A percentile compares a stretch with the other conserved stretches of the same genome.
These are phyloP conservation scores for Botia almorhae DNA, from an alignment of 2,797 vertebrate genomes.

Conservation along the genomic window DNA sequence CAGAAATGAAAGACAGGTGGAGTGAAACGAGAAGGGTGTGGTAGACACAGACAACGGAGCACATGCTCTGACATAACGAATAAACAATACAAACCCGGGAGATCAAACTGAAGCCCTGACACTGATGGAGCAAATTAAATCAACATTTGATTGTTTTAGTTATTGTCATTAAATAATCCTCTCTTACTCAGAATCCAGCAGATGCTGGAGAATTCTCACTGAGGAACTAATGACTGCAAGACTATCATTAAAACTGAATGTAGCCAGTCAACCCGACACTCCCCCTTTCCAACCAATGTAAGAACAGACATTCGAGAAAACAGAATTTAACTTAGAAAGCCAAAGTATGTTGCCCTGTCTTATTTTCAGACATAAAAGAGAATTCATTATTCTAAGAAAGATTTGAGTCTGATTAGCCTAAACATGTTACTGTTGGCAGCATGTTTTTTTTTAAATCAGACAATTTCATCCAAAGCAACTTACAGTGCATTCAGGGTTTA, in stretches of 20 bases:
- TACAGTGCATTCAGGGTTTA: no score
- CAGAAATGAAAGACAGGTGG: no score
- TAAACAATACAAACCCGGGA: no score
- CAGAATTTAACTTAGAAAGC: slow-evolving; percentile 22
- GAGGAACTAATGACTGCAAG: neutral
- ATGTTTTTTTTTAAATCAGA: neutral
- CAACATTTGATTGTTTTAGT: no score
- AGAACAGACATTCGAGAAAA: slow-evolving; percentile 14
- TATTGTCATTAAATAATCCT: neutral
- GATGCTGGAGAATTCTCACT: neutral
- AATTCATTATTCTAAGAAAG: neutral
- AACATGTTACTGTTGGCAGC: slow-evolving; percentile 6
- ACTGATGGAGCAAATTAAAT: no score
- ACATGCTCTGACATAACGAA: no score
- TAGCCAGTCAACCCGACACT: neutral
- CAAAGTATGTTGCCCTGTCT: slow-evolving; percentile 5
- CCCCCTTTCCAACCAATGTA: neutral
- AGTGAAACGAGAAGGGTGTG: no score
- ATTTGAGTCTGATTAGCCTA: slow-evolving; percentile 21
- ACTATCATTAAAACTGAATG: slow-evolving; percentile 6
- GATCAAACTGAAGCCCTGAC: no score
- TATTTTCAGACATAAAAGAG: neutral
- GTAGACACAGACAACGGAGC: no score
- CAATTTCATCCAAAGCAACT: no score
- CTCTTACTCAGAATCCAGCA: neutral